Evolutionary conservation across 37 sponge, comb jelly and placozoan species (phyloP), one percentile per base, ranked within the genome.

Genomic region (Oscarella lobularis): DNA sequence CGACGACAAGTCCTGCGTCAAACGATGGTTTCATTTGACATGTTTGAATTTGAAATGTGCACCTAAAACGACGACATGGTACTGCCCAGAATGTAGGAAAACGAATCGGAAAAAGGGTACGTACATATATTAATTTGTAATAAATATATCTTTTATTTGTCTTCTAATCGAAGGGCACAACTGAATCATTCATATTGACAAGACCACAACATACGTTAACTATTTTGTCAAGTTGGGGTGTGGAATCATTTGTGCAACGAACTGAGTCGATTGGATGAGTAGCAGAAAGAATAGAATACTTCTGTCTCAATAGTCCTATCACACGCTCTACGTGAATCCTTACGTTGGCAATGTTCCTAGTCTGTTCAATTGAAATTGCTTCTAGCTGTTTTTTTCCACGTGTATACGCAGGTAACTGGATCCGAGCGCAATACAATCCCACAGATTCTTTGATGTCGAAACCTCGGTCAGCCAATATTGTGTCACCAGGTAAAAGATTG

Each of bases 321-420:
- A 87, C 83, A 5, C 87, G 33, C 66, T 87, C 83, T 36, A 87
- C 78, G 79, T 87, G 87, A 48, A 87, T 87, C 1, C 87, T 48
- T 1, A 87, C 72, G 31, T 75, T 40, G 38, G 80, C 76, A 0
- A 87, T 33, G 34, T 78, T 38, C 4, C 80, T 71, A 3, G 87
- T 31, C 33, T 2, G 31, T 14, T 87, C 87, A 41, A 87, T 76
- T 37, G 83, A 74, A 39, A 1, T 36, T 54, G 41, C 65, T 27
- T 75, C 76, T 3, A 87, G 69, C 65, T 83, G 83, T 31, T 79
- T 87, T n/a, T 87, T 87, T 0, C 87, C 87, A 36, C 55, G 39
- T 14, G 81, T 87, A 41, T 73, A 87, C 1, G 87, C 65, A 31
- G 87, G 84, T 0, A 79, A 1, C 41, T 78, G 72, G 14, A 87